phyloP scores from a whole-genome alignment of 2,113 vertebrate species.

The Coturnix japonica region DNA sequence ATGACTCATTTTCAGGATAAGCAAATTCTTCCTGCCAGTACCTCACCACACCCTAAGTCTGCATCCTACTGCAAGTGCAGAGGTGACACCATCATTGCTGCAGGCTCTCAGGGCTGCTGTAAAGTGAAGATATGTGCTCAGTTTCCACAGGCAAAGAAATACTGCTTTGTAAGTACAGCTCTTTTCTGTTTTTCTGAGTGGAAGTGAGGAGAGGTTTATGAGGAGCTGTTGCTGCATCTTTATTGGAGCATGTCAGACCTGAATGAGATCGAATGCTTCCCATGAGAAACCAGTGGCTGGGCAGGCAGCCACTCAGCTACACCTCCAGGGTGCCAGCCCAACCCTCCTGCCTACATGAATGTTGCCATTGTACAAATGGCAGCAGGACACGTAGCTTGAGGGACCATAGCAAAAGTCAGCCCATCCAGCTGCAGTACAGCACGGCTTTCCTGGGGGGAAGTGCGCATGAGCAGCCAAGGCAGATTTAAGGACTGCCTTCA shows the following conservation, averaged over 20 bases:
- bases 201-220: background rate
- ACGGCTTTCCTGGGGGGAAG: background rate
- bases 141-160: background rate
- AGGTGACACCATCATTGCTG: background rate
- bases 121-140: background rate
- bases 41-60: background rate
- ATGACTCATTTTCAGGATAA: slow-evolving; percentile 17
- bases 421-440: background rate
- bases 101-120: background rate
- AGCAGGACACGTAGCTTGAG: background rate
- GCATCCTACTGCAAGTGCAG: background rate
- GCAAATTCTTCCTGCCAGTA: background rate
- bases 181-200: background rate
- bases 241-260: background rate
- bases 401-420: background rate
- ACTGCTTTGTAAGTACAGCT: background rate
- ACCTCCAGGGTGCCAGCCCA: background rate
- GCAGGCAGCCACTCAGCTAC: background rate
- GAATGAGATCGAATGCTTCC: background rate
- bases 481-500: background rate
- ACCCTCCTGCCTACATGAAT: fast-evolving
- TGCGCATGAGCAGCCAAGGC: background rate
- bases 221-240: background rate
- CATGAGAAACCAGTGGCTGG: background rate
- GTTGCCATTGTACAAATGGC: background rate